Conservation (phyloP, 2,888 invertebrate genomes). For the Campoplex nolae region DNA sequence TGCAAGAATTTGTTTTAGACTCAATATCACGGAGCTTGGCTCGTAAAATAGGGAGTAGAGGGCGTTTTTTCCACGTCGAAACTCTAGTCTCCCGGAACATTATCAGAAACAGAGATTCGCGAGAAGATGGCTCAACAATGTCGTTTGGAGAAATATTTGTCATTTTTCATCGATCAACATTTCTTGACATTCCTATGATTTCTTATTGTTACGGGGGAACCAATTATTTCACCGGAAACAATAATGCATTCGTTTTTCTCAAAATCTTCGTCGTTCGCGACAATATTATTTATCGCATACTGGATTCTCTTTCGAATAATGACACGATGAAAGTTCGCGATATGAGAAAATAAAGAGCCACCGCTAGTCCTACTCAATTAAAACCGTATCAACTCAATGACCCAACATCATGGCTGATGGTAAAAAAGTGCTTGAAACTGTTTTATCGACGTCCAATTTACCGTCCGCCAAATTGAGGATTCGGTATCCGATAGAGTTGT, state of each 20-base stretch:
- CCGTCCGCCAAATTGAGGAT: constrained; percentile 13
- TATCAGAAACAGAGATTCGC: background rate
- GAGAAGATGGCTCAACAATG: background rate
- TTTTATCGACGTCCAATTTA: constrained; percentile 28
- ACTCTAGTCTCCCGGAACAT: background rate
- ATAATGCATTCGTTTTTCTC: background rate
- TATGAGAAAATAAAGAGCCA: background rate
- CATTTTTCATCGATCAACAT: background rate
- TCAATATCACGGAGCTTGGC: constrained; percentile 60
- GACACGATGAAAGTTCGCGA: background rate
- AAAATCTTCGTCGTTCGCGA: background rate
- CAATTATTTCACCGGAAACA: background rate
- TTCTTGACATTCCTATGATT: too few relatives aligned
- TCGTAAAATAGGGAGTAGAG: background rate
- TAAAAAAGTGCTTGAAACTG: constrained; percentile 27
- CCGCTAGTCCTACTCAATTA: background rate
- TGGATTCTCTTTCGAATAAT: background rate
- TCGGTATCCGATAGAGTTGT: background rate
- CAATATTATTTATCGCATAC: background rate
- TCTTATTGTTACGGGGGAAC: too few relatives aligned
- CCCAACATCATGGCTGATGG: constrained; percentile 19
- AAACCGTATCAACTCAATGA: constrained; percentile 4
- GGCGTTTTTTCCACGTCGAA: background rate
- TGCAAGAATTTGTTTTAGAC: constrained; percentile 20
- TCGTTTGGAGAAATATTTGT: background rate